A percentile compares a stretch with the other conserved stretches of the same genome.
phyloP scores from a whole-genome alignment of 2,888 invertebrate genomes.

The Acrobasis repandana region DNA sequence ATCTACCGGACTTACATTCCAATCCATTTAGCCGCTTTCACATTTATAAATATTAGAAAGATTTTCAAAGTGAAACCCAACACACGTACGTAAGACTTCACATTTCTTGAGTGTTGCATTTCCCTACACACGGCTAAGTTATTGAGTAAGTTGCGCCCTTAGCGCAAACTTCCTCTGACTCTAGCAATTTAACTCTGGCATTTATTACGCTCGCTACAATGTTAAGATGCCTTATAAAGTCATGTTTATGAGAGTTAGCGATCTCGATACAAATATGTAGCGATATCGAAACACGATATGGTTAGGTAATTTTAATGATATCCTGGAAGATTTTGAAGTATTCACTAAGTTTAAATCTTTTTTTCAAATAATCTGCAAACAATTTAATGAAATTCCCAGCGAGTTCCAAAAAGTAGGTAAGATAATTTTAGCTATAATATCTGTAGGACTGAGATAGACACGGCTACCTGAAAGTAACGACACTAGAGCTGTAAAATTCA shows the following conservation, averaged over 20 bases:
- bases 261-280: slow-evolving; percentile 22
- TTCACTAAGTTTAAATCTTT: too few relatives aligned
- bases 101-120: slow-evolving; percentile 7
- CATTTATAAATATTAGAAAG: neutral
- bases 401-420: too few relatives aligned
- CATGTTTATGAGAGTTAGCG: slow-evolving; percentile 7
- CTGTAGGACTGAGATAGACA: too few relatives aligned
- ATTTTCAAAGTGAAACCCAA: neutral
- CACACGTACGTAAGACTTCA: neutral
- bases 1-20: too few relatives aligned
- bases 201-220: slow-evolving; percentile 44
- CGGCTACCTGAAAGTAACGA: too few relatives aligned
- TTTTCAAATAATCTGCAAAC: too few relatives aligned
- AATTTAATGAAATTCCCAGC: too few relatives aligned
- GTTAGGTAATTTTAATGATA: neutral
- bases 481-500: too few relatives aligned
- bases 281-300: neutral
- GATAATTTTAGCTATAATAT: too few relatives aligned
- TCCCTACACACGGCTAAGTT: slow-evolving; percentile 34
- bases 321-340: too few relatives aligned
- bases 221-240: slow-evolving; percentile 30
- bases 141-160: slow-evolving; percentile 35
- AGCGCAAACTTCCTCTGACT: slow-evolving; percentile 41
- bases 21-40: too few relatives aligned
- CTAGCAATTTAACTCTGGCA: slow-evolving; percentile 43